Evolutionary conservation across 2,888 invertebrate genomes (phyloP), one percentile per base, ranked within the genome.

Genomic region (Ochropacha duplaris): DNA sequence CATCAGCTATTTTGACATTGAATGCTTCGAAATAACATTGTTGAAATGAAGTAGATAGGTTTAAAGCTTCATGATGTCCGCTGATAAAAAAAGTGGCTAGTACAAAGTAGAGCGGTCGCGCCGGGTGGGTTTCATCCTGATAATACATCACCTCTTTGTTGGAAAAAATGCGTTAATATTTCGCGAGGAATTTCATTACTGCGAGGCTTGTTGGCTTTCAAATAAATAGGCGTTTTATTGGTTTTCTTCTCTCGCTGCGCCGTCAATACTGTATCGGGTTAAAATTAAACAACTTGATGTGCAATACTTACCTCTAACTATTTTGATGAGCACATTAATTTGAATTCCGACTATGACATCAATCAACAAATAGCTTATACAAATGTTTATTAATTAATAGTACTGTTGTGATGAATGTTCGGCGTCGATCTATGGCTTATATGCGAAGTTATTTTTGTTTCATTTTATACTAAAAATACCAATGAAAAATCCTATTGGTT

Each of bases 171-270:
- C 86, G 87, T 85, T 87, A 87, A 87, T 90, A 90, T 89, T 90
- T 86, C 78, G 80, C 83, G 76, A 85, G 86, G 90, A 90, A 90
- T 91, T 90, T 90, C 90, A 90, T 90, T 91, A 90, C 78, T 79
- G 82, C 85, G 84, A 77, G 79, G 76, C 83, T 80, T 84, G 87
- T 87, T 88, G 87, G 84, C 86, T 89, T 89, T 89, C 83, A 82
- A 88, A 90, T 88, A 90, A 87, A 90, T 89, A 88, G 86, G 83
- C 84, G 79, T 89, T 90, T 91, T 90, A 90, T 90, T 91, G 89
- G 84, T 81, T 86, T 87, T 81, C 86, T 86, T 84, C 77, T 79
- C 72, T 71, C 72, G 66, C 68, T 76, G 71, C 76, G 71, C 76
- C 74, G 76, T 85, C 86, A 77, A 85, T 88, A 86, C 81, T 84